phyloP scores from a whole-genome alignment of 2,113 vertebrate genomes.

The Galeopterus variegatus region DNA sequence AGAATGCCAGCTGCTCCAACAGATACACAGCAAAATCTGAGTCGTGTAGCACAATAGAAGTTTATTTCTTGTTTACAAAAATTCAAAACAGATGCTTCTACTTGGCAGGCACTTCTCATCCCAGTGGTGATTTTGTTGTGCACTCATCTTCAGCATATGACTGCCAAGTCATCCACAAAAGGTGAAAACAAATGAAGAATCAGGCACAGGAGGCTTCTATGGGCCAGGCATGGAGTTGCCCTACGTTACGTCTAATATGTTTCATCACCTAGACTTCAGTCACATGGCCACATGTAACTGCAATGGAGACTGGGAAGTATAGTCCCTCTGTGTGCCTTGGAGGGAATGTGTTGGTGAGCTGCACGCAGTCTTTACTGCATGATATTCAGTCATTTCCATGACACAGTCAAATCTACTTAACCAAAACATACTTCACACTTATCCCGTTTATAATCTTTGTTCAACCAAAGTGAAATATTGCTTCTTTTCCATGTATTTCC shows the following conservation, averaged over 20 bases:
- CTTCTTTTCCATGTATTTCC: neutral
- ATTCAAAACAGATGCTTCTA: conserved; percentile 12
- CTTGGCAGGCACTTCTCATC: neutral
- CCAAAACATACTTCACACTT: too few relatives aligned
- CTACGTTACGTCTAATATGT: neutral
- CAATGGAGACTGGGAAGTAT: neutral
- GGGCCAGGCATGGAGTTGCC: too few relatives aligned
- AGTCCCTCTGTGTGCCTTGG: neutral
- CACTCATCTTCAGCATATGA: neutral
- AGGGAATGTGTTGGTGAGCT: neutral
- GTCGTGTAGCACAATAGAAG: neutral
- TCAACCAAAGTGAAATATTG: neutral
- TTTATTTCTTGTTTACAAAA: neutral
- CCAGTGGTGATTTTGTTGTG: neutral
- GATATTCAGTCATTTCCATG: neutral
- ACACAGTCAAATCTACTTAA: neutral
- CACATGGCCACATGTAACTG: neutral
- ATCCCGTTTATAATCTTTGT: neutral
- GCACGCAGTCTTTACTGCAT: neutral
- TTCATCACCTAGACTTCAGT: neutral
- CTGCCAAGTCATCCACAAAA: neutral
- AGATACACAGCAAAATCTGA: neutral
- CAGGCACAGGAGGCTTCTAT: neutral
- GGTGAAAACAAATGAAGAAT: neutral
- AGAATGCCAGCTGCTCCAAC: neutral